Conservation (phyloP, 2,888 invertebrate species). For the Deilephila elpenor region DNA sequence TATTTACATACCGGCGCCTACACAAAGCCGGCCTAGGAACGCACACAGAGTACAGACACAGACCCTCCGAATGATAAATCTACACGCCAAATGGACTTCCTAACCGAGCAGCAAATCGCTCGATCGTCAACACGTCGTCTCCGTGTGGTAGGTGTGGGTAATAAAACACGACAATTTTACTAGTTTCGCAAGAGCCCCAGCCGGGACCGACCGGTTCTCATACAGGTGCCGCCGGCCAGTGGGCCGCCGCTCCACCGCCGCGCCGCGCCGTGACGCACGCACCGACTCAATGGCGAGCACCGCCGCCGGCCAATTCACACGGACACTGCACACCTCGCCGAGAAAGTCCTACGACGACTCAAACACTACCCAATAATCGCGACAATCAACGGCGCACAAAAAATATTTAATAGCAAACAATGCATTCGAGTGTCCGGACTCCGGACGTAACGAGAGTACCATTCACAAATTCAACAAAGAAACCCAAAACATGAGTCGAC, state of each 20-base stretch:
- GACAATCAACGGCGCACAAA: slow-evolving; percentile 24
- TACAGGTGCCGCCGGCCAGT: slow-evolving; percentile 74
- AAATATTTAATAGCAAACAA: slow-evolving; percentile 38
- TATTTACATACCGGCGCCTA: slow-evolving; percentile 15
- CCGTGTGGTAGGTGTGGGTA: slow-evolving; percentile 55
- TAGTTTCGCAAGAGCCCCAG: slow-evolving; percentile 71
- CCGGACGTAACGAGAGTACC: slow-evolving; percentile 58
- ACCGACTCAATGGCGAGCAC: not conserved
- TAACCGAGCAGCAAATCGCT: slow-evolving; percentile 20
- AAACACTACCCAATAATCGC: slow-evolving; percentile 36
- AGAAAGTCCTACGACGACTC: not conserved
- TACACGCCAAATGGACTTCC: slow-evolving; percentile 4
- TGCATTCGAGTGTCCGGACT: slow-evolving; percentile 49
- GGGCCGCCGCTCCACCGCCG: slow-evolving; percentile 43
- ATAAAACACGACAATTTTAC: slow-evolving; percentile 66
- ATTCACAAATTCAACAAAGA: slow-evolving; percentile 82
- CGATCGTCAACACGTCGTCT: slow-evolving; percentile 23
- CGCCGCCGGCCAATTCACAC: not conserved
- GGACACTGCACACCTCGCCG: not conserved
- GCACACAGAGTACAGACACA: not conserved
- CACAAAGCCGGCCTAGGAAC: not conserved
- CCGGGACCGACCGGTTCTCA: slow-evolving; percentile 70
- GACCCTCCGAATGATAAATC: slow-evolving; percentile 10
- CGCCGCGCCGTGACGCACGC: slow-evolving; percentile 19
- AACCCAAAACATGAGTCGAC: slow-evolving; percentile 77